Conservation (phyloP, 1,140 invertebrate genomes). For the Scaptomyza pallida region DNA sequence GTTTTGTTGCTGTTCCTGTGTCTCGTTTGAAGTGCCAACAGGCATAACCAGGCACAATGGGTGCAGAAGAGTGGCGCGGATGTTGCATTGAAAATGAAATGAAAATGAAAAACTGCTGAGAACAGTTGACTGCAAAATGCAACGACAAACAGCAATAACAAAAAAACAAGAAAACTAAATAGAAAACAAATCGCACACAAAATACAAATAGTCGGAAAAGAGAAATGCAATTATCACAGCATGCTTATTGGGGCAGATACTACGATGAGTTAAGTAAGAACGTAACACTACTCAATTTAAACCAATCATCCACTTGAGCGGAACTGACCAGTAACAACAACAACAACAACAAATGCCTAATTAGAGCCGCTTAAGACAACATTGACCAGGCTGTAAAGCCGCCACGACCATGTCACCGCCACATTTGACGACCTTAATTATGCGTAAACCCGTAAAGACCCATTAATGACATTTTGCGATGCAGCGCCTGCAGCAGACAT, state of each 20-base stretch:
- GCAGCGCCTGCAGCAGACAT: conserved; percentile 23
- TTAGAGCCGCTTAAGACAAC: conserved; percentile 71
- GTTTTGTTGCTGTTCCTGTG: conserved; percentile 25
- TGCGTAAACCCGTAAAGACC: conserved; percentile 63
- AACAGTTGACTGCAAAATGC: conserved; percentile 39
- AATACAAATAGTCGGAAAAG: conserved; percentile 15
- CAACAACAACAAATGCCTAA: conserved; percentile 52
- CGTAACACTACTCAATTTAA: conserved; percentile 30
- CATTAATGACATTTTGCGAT: conserved; percentile 74
- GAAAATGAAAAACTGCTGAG: conserved; percentile 47
- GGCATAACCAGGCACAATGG: conserved; percentile 32
- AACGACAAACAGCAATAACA: conserved; percentile 27
- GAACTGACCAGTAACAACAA: conserved; percentile 33
- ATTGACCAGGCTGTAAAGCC: conserved; percentile 38
- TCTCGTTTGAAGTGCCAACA: conserved; percentile 38
- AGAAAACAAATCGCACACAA: background rate
- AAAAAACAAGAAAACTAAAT: conserved; percentile 12
- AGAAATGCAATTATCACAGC: conserved; percentile 16
- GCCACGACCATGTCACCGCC: background rate
- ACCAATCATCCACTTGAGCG: conserved; percentile 65
- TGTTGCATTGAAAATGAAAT: conserved; percentile 34
- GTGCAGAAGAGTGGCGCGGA: conserved; percentile 4
- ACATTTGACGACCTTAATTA: conserved; percentile 67
- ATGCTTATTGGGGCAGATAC: conserved; percentile 32
- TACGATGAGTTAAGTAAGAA: background rate